Percentiles rank a stretch among this genome's conserved stretches.
These are phyloP conservation scores for Heterohyrax brucei DNA, from an alignment of 2,797 vertebrate genomes.

Conservation along the genomic window DNA sequence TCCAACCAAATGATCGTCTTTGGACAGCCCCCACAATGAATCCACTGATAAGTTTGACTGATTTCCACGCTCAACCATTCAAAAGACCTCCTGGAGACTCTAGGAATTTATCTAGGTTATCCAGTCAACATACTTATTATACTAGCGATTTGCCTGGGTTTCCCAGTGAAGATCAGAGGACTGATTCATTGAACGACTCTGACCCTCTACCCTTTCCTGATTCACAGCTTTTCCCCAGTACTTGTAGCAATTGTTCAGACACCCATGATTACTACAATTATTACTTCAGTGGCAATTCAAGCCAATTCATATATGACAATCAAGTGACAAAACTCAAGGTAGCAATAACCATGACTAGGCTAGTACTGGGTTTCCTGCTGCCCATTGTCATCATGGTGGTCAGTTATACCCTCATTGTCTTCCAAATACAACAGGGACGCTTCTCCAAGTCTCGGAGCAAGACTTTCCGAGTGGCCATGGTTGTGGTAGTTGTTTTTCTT, in stretches of 20 bases:
- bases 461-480: constrained; percentile 81
- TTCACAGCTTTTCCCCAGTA: background rate
- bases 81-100: constrained; percentile 26
- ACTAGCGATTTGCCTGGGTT: background rate
- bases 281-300: background rate
- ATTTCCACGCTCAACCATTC: constrained; percentile 23
- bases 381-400: constrained; percentile 85
- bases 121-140: background rate
- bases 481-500: constrained; percentile 87
- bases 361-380: constrained; percentile 88
- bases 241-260: background rate
- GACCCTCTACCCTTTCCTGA: background rate
- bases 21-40: background rate
- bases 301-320: background rate
- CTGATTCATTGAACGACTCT: background rate
- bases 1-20: background rate
- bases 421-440: constrained; percentile 39
- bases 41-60: background rate
- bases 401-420: constrained; percentile 86
- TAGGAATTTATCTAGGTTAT: background rate
- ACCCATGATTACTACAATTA: background rate
- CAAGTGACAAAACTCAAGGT: background rate
- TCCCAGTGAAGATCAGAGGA: background rate
- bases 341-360: constrained; percentile 82
- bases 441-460: constrained; percentile 83